Evolutionary conservation across 35 echinoderm and acorn worm species (phyloP), one percentile per base, ranked within the genome.

Genomic region (Patiria miniata): DNA sequence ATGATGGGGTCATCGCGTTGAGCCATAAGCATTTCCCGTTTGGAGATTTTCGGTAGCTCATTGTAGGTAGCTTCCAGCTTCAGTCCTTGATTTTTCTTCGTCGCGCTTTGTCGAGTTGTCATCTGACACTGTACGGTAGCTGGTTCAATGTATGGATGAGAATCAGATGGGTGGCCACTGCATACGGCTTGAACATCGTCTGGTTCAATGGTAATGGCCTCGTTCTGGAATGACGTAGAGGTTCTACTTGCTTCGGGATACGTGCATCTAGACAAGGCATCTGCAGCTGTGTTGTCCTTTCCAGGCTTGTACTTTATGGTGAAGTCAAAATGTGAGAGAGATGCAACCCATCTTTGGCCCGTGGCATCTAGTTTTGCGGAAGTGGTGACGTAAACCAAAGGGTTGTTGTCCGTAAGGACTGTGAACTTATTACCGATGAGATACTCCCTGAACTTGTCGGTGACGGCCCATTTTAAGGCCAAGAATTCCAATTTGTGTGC

Each of bases 331-430:
- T 59, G 61, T 26, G 61, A 69, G 5, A 69, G 26, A 29, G 61
- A 40, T 3, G 84, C 90, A 33, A 87, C 51, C 84, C 84, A 92
- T 18, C 90, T 36, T 28, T 91, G 89, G 16, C 89, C 89, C 50
- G 50, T 83, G 14, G 81, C 81, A 53, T 83, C 81, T 1, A 83
- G 50, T 57, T 83, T 83, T 2, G 90, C 83, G 7, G 93, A 53
- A 7, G 90, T 82, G n/a, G 89, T 65, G 16, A 97, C 15, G 17
- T 97, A 83, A 42, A 76, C 80, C 0, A 97, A 44, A 0, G 94
- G 94, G 40, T 97, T 97, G 42, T 93, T 97, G 61, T 97, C 90
- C 0, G 84, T 79, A 56, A 76, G n/a, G 1, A 95, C 88, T 10
- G 32, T 15, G 51, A 95, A 95, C 10, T 82, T 29, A 29, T 51